Percentiles rank a stretch among this genome's conserved stretches.
Conservation (phyloP, 1,140 invertebrate genomes). For the Eueides isabella region DNA sequence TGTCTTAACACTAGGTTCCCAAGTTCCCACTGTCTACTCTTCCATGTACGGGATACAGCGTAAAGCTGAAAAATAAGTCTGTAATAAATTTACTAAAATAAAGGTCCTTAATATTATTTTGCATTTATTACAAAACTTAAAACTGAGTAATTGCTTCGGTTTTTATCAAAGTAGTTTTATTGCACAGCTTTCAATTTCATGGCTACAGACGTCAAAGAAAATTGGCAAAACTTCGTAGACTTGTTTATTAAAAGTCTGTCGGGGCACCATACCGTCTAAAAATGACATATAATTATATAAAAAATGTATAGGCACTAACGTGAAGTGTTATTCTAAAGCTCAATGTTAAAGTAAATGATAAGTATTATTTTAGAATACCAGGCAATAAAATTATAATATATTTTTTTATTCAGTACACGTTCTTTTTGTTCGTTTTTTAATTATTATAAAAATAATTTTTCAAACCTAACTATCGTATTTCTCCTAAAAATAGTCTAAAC, state of each 20-base stretch:
- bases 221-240: constrained; percentile 19
- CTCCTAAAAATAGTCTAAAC: no score
- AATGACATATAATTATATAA: neutral
- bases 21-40: no score
- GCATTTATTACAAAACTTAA: neutral
- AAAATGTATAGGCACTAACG: neutral
- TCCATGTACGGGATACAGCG: no score
- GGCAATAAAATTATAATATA: no score
- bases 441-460: no score
- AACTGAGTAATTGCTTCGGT: neutral
- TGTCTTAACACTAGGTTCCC: no score
- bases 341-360: neutral
- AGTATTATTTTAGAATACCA: neutral
- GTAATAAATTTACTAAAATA: no score
- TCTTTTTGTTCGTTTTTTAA: no score
- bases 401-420: no score
- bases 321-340: neutral
- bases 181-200: neutral
- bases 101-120: neutral
- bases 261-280: neutral
- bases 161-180: neutral
- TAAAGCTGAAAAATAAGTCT: no score
- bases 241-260: constrained; percentile 22
- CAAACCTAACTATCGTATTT: no score
- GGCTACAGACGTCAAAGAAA: neutral